phyloP scores from a whole-genome alignment of 2,113 vertebrate species.

The Capreolus pygargus region DNA sequence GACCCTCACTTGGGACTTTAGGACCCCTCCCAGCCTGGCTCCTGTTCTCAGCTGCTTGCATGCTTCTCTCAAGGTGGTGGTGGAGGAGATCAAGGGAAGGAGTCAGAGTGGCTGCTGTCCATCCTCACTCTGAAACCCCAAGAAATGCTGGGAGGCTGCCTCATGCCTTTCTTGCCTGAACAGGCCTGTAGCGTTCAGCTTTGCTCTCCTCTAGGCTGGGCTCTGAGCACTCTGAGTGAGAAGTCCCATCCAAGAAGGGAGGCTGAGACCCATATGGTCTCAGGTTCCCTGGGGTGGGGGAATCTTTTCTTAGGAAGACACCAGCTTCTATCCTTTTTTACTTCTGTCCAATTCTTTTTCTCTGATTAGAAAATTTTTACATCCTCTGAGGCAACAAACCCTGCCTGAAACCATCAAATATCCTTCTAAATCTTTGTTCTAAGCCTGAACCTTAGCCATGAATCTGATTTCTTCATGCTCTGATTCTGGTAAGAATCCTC shows the following conservation, averaged over 20 bases:
- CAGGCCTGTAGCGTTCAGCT: not conserved
- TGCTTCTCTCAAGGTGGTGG: not conserved
- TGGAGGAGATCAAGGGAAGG: fast-evolving
- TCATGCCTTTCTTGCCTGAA: not conserved
- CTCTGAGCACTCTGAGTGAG: not conserved
- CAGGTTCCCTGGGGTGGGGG: not conserved
- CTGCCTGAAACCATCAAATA: not conserved
- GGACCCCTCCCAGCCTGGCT: not conserved
- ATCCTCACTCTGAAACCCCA: not conserved
- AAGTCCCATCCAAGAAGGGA: not conserved
- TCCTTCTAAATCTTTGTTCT: not conserved
- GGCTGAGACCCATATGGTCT: not conserved
- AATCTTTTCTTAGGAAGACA: not conserved
- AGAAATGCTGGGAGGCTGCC: not conserved
- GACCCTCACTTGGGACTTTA: not conserved
- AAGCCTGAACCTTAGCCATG: not conserved
- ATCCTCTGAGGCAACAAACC: not conserved
- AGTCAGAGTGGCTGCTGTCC: not conserved
- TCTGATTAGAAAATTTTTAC: not conserved
- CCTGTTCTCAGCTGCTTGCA: not conserved
- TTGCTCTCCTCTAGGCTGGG: not conserved
- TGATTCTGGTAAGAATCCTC: not conserved
- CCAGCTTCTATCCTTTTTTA: not conserved
- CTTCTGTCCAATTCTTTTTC: not conserved
- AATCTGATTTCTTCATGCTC: not conserved